Base-by-base conservation (phyloP, 1,140 invertebrate species). In the Drosophila mayri region DNA sequence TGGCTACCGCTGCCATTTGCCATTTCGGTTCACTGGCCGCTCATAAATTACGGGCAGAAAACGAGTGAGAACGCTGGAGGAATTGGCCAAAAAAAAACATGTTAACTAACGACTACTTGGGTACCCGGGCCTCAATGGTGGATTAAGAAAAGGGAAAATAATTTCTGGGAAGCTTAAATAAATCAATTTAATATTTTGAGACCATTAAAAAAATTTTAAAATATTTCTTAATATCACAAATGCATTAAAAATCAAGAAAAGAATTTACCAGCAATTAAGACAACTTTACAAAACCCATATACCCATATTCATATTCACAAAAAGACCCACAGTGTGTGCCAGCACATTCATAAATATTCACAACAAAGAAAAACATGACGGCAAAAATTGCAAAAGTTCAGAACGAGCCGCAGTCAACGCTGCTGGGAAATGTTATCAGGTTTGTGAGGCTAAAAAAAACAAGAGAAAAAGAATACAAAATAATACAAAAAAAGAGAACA, bases 1-100 rank as follows among this genome's bases (percentile, higher is more conserved):
- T 22, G 52, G 49, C 28, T 50, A 30, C n/a, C 40, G 58, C 32
- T 75, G 75, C 75, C 76, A 50, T 88, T 87, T 88, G 84, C 80
- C 84, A 87, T 87, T 87, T 87, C 41, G 64, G 84, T 88, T 88
- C 83, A 88, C 54, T 86, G 84, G 55, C 76, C 79, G 83, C 60
- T 76, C 70, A 88, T 79, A 83, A 88, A 83, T 87, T 70, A 70
- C 76, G 57, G 49, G 7, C 57, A 41, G 37, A 60, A 76, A 65
- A 71, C 58, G 44, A 41, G 22, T 40, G 61, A 62, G 55, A 61
- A 58, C 40, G 11, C 43, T 46, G 20, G 35, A 55, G n/a, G 52
- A 55, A 38, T 38, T 25, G 9, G 52, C 7, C 9, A 25, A 25
- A n/a, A 25, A 22, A n/a, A 22, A 2, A 4, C 8, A 22, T 6